Percentiles rank a stretch among this genome's conserved stretches.
These are phyloP conservation scores for Andrena fulva DNA, from an alignment of 2,888 invertebrate species.

Conservation along the genomic window DNA sequence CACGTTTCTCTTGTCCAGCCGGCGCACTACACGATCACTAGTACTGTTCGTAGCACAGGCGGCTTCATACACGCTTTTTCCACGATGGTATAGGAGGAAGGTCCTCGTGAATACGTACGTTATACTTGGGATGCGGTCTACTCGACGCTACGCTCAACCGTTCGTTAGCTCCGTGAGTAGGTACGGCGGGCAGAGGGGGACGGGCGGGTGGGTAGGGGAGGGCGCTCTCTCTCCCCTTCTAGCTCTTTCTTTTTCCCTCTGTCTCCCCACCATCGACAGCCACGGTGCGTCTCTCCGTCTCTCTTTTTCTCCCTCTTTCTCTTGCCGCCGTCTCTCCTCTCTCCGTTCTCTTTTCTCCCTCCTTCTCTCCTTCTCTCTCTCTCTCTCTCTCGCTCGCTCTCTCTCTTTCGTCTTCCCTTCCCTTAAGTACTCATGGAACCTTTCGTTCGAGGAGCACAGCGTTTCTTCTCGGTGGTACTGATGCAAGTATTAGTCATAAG, in stretches of 20 bases:
- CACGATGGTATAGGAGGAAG: slow-evolving; percentile 55
- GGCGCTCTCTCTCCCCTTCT: slow-evolving; percentile 70
- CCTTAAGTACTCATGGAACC: slow-evolving; percentile 58
- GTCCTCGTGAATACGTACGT: slow-evolving; percentile 73
- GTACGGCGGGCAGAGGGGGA: slow-evolving; percentile 76
- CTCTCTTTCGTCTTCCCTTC: slow-evolving; percentile 29
- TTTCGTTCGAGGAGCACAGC: slow-evolving; percentile 57
- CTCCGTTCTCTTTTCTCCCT: slow-evolving; percentile 34
- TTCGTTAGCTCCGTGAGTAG: slow-evolving; percentile 83
- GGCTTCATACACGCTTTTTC: slow-evolving; percentile 66
- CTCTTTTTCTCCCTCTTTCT: slow-evolving; percentile 52
- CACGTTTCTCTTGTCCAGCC: slow-evolving; percentile 64
- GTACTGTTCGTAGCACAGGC: slow-evolving; percentile 53
- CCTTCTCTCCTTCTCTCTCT: slow-evolving; percentile 48
- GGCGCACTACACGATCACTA: slow-evolving; percentile 69
- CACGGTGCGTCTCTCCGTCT: slow-evolving; percentile 66
- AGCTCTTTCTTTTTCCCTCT: slow-evolving; percentile 79
- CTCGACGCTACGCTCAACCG: slow-evolving; percentile 84
- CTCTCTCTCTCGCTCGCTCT: slow-evolving; percentile 44
- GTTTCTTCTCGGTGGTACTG: slow-evolving; percentile 55
- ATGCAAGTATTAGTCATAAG: slow-evolving; percentile 54
- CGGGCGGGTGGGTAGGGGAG: slow-evolving; percentile 72
- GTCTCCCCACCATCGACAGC: slow-evolving; percentile 76
- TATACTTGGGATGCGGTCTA: slow-evolving; percentile 81
- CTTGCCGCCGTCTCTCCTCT: slow-evolving; percentile 34